Percentiles rank a stretch among this genome's conserved stretches.
Evolutionary conservation across 2,888 invertebrate genomes (phyloP).

Genomic region (Folsomia manolachei): DNA sequence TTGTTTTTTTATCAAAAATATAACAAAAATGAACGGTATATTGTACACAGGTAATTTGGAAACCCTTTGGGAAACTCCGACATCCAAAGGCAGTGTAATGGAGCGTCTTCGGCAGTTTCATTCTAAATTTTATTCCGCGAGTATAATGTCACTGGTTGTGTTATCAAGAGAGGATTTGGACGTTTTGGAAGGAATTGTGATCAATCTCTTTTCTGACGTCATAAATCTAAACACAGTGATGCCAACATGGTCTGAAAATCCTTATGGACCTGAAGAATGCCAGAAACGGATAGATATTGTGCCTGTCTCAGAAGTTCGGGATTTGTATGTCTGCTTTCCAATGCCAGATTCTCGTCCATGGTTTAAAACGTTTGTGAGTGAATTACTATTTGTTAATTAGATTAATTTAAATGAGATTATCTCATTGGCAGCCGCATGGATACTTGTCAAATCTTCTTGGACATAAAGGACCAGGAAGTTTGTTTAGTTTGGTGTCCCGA

Average conservation of each 20-base stretch:
- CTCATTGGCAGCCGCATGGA: conserved; percentile 21
- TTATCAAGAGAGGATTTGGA: conserved; percentile 51
- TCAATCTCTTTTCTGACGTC: conserved; percentile 54
- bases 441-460: conserved; percentile 29
- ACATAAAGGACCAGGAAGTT: conserved; percentile 33
- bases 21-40: not conserved
- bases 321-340: conserved; percentile 57
- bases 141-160: conserved; percentile 33
- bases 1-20: too few species aligned
- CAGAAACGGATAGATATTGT: conserved; percentile 54
- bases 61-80: conserved; percentile 27
- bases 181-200: conserved; percentile 55
- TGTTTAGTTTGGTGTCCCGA: conserved; percentile 27
- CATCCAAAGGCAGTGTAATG: conserved; percentile 25
- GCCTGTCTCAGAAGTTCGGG: conserved; percentile 59
- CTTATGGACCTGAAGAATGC: conserved; percentile 56
- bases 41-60: conserved; percentile 29
- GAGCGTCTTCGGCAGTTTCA: conserved; percentile 27
- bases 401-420: too few species aligned
- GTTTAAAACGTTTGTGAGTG: conserved; percentile 56
- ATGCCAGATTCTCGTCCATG: conserved; percentile 57
- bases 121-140: conserved; percentile 28
- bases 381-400: not conserved
- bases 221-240: conserved; percentile 55
- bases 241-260: conserved; percentile 56